These are phyloP conservation scores for Eristalinus sepulchralis DNA, from an alignment of 2,888 invertebrate species.

Conservation along the genomic window DNA sequence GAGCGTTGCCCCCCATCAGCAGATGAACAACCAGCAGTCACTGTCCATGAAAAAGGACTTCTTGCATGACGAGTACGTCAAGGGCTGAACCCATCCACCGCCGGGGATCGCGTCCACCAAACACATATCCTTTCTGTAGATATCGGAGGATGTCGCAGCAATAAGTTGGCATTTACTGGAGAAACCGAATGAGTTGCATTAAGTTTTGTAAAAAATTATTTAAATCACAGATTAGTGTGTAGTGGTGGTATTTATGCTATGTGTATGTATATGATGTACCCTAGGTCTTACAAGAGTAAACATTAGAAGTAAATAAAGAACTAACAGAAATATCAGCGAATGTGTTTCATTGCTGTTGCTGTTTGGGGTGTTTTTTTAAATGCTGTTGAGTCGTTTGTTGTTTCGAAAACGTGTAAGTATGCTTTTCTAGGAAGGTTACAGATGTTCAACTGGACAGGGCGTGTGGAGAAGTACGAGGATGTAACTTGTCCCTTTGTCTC, in stretches of 20 bases:
- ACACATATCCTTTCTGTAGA: conserved; percentile 62
- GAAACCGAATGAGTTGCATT: conserved; percentile 34
- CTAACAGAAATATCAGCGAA: conserved; percentile 29
- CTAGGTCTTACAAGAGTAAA: conserved; percentile 50
- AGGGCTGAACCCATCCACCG: conserved; percentile 32
- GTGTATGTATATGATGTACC: conserved; percentile 58
- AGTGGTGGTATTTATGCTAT: conserved; percentile 63
- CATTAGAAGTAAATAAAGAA: conserved; percentile 63
- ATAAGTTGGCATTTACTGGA: conserved; percentile 69
- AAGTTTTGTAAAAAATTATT: conserved; percentile 64
- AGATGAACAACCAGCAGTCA: conserved; percentile 46
- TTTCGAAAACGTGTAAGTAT: too few relatives aligned
- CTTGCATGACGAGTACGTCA: conserved; percentile 61
- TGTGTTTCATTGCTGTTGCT: neutral
- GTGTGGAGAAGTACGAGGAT: too few relatives aligned
- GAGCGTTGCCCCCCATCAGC: conserved; percentile 67
- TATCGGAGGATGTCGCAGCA: conserved; percentile 56
- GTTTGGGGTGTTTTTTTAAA: too few relatives aligned
- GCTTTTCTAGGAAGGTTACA: too few relatives aligned
- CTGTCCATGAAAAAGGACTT: conserved; percentile 55
- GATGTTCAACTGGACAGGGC: too few relatives aligned
- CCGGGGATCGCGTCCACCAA: conserved; percentile 12
- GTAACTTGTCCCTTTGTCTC: too few relatives aligned
- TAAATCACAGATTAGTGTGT: conserved; percentile 51
- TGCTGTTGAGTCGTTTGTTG: too few relatives aligned